phyloP scores from a whole-genome alignment of 2,113 vertebrate genomes.

The Pycnonotus jocosus region DNA sequence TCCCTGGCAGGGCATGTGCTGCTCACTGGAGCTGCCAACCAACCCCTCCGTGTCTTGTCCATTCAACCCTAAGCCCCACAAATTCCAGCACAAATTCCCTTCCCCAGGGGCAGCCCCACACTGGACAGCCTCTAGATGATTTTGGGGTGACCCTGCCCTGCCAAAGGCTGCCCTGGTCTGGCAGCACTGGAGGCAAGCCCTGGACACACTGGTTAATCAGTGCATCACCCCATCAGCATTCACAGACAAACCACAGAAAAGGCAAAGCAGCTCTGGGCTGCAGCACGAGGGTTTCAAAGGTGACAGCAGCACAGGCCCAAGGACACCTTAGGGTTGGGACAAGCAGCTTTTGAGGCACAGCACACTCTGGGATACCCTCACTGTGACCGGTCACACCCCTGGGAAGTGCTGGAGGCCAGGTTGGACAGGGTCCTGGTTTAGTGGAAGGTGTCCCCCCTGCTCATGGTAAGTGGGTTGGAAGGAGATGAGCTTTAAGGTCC shows the following conservation, averaged over 20 bases:
- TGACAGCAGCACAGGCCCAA: neutral
- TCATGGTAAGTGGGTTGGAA: neutral
- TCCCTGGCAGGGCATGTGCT: neutral
- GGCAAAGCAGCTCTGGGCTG: rapidly evolving
- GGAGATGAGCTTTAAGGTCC: neutral
- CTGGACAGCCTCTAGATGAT: neutral
- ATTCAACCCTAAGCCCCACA: rapidly evolving
- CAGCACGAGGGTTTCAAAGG: rapidly evolving
- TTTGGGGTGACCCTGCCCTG: neutral
- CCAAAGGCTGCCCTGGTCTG: neutral
- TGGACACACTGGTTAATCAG: neutral
- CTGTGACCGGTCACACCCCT: rapidly evolving
- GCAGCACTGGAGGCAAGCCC: neutral
- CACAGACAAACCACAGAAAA: neutral
- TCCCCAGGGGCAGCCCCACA: neutral
- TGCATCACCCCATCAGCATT: neutral
- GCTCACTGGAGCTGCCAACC: neutral
- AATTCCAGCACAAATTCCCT: neutral
- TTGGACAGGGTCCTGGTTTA: neutral
- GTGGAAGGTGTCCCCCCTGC: neutral
- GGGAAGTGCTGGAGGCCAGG: neutral
- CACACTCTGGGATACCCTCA: rapidly evolving
- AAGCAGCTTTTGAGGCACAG: neutral
- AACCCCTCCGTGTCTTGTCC: too few relatives aligned
- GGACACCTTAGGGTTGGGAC: neutral